Evolutionary conservation across 2,888 invertebrate species (phyloP).

Genomic region (Willowsia nigromaculata): DNA sequence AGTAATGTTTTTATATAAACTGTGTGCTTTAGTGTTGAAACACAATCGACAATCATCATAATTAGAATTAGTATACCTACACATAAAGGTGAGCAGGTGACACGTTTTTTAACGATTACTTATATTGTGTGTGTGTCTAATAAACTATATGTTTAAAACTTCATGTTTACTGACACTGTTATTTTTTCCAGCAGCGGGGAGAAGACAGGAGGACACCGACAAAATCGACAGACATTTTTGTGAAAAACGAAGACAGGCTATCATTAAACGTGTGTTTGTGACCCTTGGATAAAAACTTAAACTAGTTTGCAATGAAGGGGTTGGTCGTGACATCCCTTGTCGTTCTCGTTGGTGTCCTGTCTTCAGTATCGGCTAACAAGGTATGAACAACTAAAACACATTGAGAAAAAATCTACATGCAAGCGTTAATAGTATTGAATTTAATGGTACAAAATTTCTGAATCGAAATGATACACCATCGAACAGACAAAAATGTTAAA

Average conservation of each 20-base stretch:
- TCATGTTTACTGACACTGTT: background rate
- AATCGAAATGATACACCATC: background rate
- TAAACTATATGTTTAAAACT: too few species aligned
- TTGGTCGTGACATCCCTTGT: constrained; percentile 54
- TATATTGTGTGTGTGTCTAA: too few species aligned
- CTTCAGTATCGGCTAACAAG: constrained; percentile 43
- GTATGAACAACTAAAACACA: background rate
- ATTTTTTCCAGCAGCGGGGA: background rate
- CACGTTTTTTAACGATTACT: background rate
- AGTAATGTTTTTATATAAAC: too few species aligned
- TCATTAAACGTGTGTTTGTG: background rate
- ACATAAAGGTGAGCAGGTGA: too few species aligned
- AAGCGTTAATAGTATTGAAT: background rate
- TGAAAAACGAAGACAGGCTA: background rate
- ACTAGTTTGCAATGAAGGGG: constrained; percentile 46
- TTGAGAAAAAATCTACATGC: background rate
- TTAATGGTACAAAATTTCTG: background rate
- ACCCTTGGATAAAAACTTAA: background rate
- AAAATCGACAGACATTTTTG: background rate
- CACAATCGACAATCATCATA: too few species aligned
- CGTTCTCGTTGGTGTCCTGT: constrained; percentile 10
- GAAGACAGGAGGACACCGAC: background rate
- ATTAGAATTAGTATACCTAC: too few species aligned
- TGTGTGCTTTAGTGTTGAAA: too few species aligned
- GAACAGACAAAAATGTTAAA: background rate